These are phyloP conservation scores for Dryobotodes eremita DNA, from an alignment of 2,888 invertebrate species.

Conservation along the genomic window DNA sequence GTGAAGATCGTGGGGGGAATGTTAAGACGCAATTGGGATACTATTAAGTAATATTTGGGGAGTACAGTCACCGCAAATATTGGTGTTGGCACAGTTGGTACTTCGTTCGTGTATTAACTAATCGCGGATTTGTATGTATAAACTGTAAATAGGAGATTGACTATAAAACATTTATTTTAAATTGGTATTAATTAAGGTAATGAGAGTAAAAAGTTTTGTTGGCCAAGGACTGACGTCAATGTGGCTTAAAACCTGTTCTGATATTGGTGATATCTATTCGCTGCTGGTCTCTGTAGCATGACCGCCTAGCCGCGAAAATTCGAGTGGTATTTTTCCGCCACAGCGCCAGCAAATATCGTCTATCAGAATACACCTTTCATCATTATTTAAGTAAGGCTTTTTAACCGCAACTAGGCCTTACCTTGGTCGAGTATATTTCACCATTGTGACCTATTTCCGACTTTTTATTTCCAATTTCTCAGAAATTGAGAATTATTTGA, in stretches of 20 bases:
- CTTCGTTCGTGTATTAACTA: not conserved
- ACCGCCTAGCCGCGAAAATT: not conserved
- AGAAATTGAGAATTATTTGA: too few species aligned
- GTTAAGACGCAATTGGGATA: slow-evolving; percentile 64
- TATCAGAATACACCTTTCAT: not conserved
- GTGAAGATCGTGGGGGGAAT: slow-evolving; percentile 84
- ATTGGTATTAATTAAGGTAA: too few species aligned
- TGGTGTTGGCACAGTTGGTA: not conserved
- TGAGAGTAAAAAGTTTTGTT: not conserved
- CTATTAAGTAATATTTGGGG: slow-evolving; percentile 28
- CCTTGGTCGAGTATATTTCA: not conserved
- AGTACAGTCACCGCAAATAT: slow-evolving; percentile 1
- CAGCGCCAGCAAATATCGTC: not conserved
- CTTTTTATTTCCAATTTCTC: not conserved
- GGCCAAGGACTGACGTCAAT: not conserved
- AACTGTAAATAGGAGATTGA: not conserved
- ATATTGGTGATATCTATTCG: not conserved
- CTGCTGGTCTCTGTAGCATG: not conserved
- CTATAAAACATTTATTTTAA: not conserved
- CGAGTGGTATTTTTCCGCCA: not conserved
- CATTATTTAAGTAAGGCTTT: not conserved
- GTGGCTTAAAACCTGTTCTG: not conserved
- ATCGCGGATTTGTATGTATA: slow-evolving; percentile 4
- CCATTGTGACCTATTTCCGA: not conserved
- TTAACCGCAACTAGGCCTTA: not conserved